phyloP scores from a whole-genome alignment of 2,797 vertebrate genomes.

The Anguilla anguilla region DNA sequence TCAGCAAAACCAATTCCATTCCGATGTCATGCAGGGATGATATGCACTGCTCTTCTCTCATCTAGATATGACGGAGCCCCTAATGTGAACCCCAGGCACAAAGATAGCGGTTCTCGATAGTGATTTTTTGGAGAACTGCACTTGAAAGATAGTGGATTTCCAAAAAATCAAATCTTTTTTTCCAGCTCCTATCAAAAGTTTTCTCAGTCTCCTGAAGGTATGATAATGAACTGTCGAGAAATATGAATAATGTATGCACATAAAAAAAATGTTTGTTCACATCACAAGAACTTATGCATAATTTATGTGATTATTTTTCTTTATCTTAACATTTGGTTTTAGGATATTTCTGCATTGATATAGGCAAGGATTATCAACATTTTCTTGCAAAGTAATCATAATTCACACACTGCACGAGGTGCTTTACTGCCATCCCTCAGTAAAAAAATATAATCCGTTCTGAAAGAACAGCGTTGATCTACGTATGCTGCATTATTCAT shows the following conservation, averaged over 20 bases:
- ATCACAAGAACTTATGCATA: conserved; percentile 61
- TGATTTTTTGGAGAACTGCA: no score
- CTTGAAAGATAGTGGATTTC: conserved; percentile 24
- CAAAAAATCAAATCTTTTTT: conserved; percentile 28
- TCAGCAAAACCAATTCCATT: conserved; percentile 42
- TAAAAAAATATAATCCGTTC: conserved; percentile 35
- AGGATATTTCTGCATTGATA: conserved; percentile 46
- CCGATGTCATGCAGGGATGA: conserved; percentile 40
- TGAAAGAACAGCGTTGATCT: conserved; percentile 36
- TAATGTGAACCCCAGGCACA: conserved; percentile 35
- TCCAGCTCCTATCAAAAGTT: conserved; percentile 35
- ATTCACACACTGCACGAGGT: conserved; percentile 42
- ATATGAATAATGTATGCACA: conserved; percentile 58
- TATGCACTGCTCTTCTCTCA: conserved; percentile 51
- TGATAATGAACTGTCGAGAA: conserved; percentile 52
- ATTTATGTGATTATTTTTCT: conserved; percentile 57
- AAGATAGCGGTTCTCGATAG: conserved; percentile 23
- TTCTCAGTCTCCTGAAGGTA: conserved; percentile 66
- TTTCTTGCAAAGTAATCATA: conserved; percentile 68
- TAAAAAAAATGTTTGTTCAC: conserved; percentile 52
- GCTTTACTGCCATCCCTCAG: conserved; percentile 38
- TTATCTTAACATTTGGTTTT: conserved; percentile 61
- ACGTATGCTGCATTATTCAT: conserved; percentile 41
- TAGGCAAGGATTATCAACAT: conserved; percentile 60
- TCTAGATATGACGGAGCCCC: conserved; percentile 36